Base-by-base conservation (phyloP, 2,888 invertebrate species). In the Chaitophorus viminalis region DNA sequence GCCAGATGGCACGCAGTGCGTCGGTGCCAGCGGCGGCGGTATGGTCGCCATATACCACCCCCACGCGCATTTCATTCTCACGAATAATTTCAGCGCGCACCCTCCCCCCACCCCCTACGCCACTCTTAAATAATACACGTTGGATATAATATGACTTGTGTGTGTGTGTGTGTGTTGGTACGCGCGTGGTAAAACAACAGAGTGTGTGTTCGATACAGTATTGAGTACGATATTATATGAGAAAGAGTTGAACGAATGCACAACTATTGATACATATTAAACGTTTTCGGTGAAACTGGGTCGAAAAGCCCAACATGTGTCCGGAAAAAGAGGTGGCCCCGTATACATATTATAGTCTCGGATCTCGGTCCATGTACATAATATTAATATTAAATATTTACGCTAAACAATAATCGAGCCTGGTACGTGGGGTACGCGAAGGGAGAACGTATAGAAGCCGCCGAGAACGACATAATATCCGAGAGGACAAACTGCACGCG, bases 1-100 rank as follows among this genome's bases (percentile, higher is more conserved):
- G 87, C 87, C 87, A 79, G 79, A 79, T 87, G 87, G 79, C 33
- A 79, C 79, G 72, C 74, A 81, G 78, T 81, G 87, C 87, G 87
- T 79, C 87, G 79, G 87, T 81, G 87, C 87, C 78, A 77, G 46
- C 68, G 72, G 46, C 70, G 70, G 79, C 79, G 46, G 79, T 72
- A 81, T 72, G 79, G 72, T 81, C 79, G 75, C 81, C 31, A 46
- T 46, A 46, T 46, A 60, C 36, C n/a, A 25, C 29, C 29, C 31
- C 52, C 75, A 17, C 39, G 6, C 39, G 31, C 36, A 33, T 78
- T 31, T 36, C 74, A 21, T 36, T 33, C 74, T 46, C 46, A 31
- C 76, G 84, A 60, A 77, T 65, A 46, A 68, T 85, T 85, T 85
- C 77, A 77, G 84, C 84, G 11, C 65, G 36, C 29, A 6, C 17